phyloP scores from a whole-genome alignment of 2,888 invertebrate species.

The Sphaerolaimus hirsutus region DNA sequence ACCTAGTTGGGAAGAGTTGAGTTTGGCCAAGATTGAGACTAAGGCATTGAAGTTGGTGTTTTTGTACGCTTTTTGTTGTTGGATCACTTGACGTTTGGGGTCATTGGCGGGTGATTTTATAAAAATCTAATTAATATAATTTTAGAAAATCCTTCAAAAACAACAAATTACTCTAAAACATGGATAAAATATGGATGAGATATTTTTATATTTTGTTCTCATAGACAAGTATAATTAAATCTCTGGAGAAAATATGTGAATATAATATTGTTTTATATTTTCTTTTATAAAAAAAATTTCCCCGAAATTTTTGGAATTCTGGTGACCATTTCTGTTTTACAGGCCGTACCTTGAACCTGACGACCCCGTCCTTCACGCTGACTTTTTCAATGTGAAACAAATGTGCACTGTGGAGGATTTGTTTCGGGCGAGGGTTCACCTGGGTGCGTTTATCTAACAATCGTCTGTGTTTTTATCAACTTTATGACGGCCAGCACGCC shows the following conservation, averaged over 20 bases:
- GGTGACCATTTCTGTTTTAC: background rate
- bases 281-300: background rate
- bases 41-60: too few relatives aligned
- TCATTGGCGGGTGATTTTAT: too few relatives aligned
- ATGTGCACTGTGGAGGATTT: slow-evolving; percentile 59
- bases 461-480: too few relatives aligned
- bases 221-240: background rate
- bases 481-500: slow-evolving; percentile 34
- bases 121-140: background rate
- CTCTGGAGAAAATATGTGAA: background rate
- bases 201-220: background rate
- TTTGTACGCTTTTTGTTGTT: too few relatives aligned
- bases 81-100: too few relatives aligned
- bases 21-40: too few relatives aligned
- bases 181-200: background rate
- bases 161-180: background rate
- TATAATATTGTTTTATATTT: background rate
- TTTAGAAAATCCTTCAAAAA: background rate
- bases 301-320: background rate
- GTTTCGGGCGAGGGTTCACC: slow-evolving; percentile 68
- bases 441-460: too few relatives aligned
- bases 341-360: slow-evolving; percentile 5
- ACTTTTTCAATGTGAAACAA: slow-evolving; percentile 12
- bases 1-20: too few relatives aligned
- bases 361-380: slow-evolving; percentile 9